Evolutionary conservation across 1,140 invertebrate genomes (phyloP), one percentile per base, ranked within the genome.

Genomic region (Sarcophaga peregrina): DNA sequence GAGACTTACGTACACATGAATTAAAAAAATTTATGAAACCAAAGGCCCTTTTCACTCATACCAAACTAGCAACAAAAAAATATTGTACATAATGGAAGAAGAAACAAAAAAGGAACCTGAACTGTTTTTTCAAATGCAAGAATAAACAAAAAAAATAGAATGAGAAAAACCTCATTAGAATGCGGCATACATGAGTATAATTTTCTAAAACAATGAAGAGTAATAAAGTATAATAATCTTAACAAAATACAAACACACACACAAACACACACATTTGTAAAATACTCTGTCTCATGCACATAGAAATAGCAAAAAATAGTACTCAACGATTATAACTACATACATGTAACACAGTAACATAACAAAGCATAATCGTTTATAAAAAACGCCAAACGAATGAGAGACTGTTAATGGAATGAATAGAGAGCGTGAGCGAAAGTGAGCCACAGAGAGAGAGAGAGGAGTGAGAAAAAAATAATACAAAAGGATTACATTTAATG

Each of bases 401-500:
- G 4, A 37, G 25, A 37, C 25, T 37, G 25, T 37, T 1, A 37
- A 37, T 37, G 25, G 4, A 37, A 37, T 37, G 25, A 37, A 37
- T 37, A 37, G 25, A 37, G 25, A 37, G 25, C 25, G 25, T 37
- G 25, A 37, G 25, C 25, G 25, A 37, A 37, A 37, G 25, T 37
- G 25, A 37, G 25, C 25, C 25, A 68, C 62, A 25, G 17, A 20
- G n/a, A 68, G 5, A 25, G 17, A 20, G n/a, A 68, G 5, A 68
- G 25, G 25, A 58, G 11, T 6, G 13, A 58, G 7, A 58, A 58
- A 37, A 78, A 50, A 78, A 37, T 15, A 15, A 50, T 25, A 78
- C 48, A 78, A 78, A 78, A 78, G 75, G 75, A 78, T 78, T 78
- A 78, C 75, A 76, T 78, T 78, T 78, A 78, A 78, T 78, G 75